Conservation (phyloP, 2,113 vertebrate genomes). For the Oophaga pumilio region DNA sequence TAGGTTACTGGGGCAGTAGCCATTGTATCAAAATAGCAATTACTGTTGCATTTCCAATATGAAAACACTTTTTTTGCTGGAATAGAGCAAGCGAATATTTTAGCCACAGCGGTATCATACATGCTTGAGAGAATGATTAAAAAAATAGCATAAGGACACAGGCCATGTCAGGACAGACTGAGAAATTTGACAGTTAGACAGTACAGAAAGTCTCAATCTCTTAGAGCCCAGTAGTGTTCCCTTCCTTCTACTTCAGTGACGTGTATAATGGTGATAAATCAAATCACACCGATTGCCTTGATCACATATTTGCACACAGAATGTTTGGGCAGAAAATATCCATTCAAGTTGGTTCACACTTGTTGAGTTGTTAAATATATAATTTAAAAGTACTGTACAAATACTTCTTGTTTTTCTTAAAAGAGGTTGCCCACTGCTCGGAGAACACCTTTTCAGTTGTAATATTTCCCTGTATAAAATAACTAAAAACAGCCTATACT, state of each 20-base stretch:
- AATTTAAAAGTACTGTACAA: too few species aligned
- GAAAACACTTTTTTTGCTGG: neutral
- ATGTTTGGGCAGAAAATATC: too few species aligned
- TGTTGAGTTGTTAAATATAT: too few species aligned
- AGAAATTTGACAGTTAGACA: neutral
- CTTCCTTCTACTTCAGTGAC: neutral
- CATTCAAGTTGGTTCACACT: too few species aligned
- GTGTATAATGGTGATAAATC: too few species aligned
- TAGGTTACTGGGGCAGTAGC: conserved; percentile 25
- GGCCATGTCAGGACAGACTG: neutral
- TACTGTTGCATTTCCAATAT: neutral
- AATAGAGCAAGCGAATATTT: neutral
- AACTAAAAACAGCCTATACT: too few species aligned
- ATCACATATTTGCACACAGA: too few species aligned
- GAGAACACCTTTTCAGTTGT: too few species aligned
- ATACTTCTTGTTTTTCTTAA: too few species aligned
- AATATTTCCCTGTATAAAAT: too few species aligned
- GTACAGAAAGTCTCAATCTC: neutral
- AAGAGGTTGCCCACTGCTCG: too few species aligned
- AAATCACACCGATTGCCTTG: too few species aligned
- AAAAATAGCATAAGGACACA: neutral
- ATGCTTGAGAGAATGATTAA: neutral
- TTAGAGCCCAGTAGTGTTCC: neutral
- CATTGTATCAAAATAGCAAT: neutral
- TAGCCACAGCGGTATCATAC: neutral